Base-by-base conservation (phyloP, 1,140 invertebrate genomes). In the Drosophila leontia region DNA sequence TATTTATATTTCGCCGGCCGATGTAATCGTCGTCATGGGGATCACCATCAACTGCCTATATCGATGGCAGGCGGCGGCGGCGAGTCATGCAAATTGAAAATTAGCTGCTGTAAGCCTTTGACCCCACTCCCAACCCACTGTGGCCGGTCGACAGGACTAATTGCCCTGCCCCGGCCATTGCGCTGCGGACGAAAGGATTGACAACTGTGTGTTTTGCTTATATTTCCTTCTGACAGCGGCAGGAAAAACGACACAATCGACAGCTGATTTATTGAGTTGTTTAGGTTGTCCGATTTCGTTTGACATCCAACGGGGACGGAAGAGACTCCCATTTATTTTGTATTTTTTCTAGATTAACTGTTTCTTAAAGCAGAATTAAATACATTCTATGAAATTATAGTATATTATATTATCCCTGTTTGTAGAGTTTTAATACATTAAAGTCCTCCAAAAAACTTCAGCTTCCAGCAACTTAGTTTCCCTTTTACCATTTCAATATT, bases 21-120 rank as follows among this genome's bases (percentile, higher is more conserved):
- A 71, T 83, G 86, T 87, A 87, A 87, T 88, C 82, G 83, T 86
- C 84, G 84, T 83, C 83, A 77, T 63, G 80, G 83, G 83, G 80
- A 88, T 86, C 83, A 87, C 70, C 76, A 80, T 78, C 82, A 82
- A 72, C 70, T 63, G 80, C 84, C 83, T 87, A 83, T 87, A 83
- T 88, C 80, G 78, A 87, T 87, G 71, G 64, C 83, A 64, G 63
- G 65, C 32, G 55, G 82, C 60, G 80, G 65, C 34, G 61, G 79
- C 63, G 80, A 80, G 71, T 69, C 83, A 87, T 82, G 83, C 75
- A 86, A 86, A 87, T 87, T 87, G 83, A 87, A 87, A 87, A 87
- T 87, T 87, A 87, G 83, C 62, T 76, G 55, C 41, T 62, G 57
- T 75, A 71, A 50, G 47, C 55, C 42, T 39, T 50, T 55, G 59